Evolutionary conservation across 2,113 vertebrate genomes (phyloP).

Genomic region (Hyaena hyaena): DNA sequence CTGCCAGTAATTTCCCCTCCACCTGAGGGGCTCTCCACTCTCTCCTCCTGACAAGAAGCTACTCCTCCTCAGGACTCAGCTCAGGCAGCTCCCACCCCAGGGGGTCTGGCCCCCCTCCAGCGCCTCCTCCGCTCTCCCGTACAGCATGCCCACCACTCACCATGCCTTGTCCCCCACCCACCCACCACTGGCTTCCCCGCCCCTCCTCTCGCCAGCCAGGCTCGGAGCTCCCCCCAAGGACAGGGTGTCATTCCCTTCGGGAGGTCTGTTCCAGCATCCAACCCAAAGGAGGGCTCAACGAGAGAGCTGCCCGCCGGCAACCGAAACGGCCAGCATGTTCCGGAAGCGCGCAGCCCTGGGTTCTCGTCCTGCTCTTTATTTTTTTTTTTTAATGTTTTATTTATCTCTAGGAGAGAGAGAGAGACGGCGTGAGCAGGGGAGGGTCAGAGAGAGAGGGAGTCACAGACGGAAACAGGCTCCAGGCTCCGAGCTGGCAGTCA

Average conservation of each 20-base stretch:
- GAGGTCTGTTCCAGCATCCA: not conserved
- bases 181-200: not conserved
- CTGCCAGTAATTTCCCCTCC: not conserved
- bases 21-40: not conserved
- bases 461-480: too few species aligned
- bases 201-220: not conserved
- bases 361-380: rapidly evolving
- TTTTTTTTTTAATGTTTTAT: too few species aligned
- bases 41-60: not conserved
- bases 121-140: not conserved
- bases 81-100: too few species aligned
- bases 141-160: rapidly evolving
- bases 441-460: too few species aligned
- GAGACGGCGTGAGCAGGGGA: too few species aligned
- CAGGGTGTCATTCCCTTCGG: not conserved
- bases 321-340: rapidly evolving
- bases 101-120: rapidly evolving
- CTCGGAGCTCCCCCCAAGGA: not conserved
- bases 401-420: too few species aligned
- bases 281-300: not conserved
- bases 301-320: not conserved
- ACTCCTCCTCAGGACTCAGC: not conserved
- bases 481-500: too few species aligned
- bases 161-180: not conserved
- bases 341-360: rapidly evolving